Conservation (phyloP, 2,888 invertebrate species). For the Drosophila ustulata region DNA sequence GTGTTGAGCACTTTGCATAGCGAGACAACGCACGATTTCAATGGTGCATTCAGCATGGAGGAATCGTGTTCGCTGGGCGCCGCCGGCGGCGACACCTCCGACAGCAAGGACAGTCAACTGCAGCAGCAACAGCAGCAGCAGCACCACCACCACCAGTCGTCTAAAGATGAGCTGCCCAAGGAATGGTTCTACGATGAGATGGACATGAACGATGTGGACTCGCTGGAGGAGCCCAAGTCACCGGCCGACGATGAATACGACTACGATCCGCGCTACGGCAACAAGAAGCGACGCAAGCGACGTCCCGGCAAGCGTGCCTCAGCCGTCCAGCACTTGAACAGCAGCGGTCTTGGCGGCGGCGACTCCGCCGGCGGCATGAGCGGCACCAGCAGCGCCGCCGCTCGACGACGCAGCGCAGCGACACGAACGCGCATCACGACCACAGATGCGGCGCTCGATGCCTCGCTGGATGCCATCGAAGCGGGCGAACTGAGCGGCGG, state of each 20-base stretch:
- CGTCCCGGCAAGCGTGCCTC: constrained; percentile 81
- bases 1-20: constrained; percentile 65
- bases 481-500: constrained; percentile 62
- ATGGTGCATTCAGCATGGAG: constrained; percentile 83
- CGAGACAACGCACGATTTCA: constrained; percentile 82
- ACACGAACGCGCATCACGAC: constrained; percentile 63
- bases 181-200: constrained; percentile 96
- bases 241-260: constrained; percentile 97
- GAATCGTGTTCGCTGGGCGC: constrained; percentile 85
- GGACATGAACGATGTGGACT: constrained; percentile 95
- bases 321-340: neutral
- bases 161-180: constrained; percentile 91
- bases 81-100: constrained; percentile 86
- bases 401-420: constrained; percentile 80
- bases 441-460: constrained; percentile 69
- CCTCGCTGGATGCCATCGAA: constrained; percentile 66
- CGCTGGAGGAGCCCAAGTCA: constrained; percentile 95
- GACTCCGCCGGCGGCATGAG: constrained; percentile 48
- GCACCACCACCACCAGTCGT: constrained; percentile 86
- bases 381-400: constrained; percentile 61
- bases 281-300: constrained; percentile 84
- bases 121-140: constrained; percentile 88
- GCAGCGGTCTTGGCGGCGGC: constrained; percentile 58
- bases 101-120: constrained; percentile 92
- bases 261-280: constrained; percentile 88